Base-by-base conservation (phyloP, 2,797 vertebrate genomes). In the Cyprinodon diabolis region DNA sequence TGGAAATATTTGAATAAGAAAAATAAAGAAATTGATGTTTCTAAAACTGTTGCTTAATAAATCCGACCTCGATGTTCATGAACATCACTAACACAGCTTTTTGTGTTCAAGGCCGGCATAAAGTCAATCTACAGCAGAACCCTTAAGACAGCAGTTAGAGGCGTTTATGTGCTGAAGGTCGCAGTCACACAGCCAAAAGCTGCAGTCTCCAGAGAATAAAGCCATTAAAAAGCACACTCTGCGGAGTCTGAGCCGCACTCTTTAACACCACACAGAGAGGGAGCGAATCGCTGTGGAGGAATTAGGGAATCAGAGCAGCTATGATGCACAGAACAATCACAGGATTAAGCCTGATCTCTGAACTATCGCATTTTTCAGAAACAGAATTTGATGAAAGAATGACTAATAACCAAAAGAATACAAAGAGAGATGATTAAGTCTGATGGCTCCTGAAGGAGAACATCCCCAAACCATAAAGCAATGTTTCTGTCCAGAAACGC, bases 181-280 rank as follows among this genome's bases (percentile, higher is more conserved):
- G 69, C 49, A 25, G 10, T 81, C 74, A 67, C 74, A 67, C 55
- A 55, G 79, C 21, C 19, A 56, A 72, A 65, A 48, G 67, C 58
- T 74, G 68, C 74, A 75, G 62, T 83, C 67, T 62, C 52, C 76
- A 68, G 76, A 76, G 80, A 19, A 84, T 72, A 40, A 78, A 80
- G 60, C 55, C 77, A 77, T 82, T 76, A 87, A 69, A 9, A 69
- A 66, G 57, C 43, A 82, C 13, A 72, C 48, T 74, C 23, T 74
- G 35, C 60, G 68, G 48, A 66, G 54, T 58, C 48, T 68, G 66
- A 65, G 52, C 54, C 67, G 67, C 60, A 17, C 40, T n/a, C 37
- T 71, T 43, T n/a, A 6, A 3, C 65, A 71, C 62, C 13, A 6
- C 25, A 55, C 48, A 70, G 51, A 72, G 30, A 72, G 21, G 63